Percentiles rank a stretch among this genome's conserved stretches.
Conservation (phyloP, 2,797 vertebrate species). For the Chiroxiphia lanceolata region DNA sequence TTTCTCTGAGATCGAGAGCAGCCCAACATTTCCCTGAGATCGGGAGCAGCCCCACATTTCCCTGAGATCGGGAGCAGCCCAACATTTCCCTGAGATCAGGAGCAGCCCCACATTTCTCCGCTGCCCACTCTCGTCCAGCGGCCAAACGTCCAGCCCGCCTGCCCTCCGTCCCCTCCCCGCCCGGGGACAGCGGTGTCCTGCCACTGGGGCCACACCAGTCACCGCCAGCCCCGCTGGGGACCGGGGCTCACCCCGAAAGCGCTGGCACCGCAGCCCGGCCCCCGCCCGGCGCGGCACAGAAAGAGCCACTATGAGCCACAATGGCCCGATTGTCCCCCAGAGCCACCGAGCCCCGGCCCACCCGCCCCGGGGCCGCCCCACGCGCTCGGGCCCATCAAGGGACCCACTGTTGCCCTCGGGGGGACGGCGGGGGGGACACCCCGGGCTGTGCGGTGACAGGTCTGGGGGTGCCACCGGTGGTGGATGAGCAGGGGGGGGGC, state of each 20-base stretch:
- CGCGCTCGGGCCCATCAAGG: constrained; percentile 33
- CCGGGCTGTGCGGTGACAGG: neutral
- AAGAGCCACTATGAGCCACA: constrained; percentile 37
- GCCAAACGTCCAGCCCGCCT: fast-evolving
- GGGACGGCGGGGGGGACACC: neutral
- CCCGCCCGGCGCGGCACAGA: neutral
- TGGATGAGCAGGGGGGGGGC: fast-evolving
- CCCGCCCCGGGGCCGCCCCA: constrained; percentile 56
- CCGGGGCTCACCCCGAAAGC: neutral
- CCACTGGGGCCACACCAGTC: neutral
- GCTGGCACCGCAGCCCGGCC: neutral
- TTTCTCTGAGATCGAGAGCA: too few species aligned
- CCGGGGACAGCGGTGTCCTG: neutral
- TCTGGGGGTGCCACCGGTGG: neutral
- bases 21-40: too few species aligned
- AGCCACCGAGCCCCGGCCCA: constrained; percentile 22
- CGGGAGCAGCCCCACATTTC: too few species aligned
- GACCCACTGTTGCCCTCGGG: neutral
- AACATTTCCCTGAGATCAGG: neutral
- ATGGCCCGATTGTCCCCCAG: neutral
- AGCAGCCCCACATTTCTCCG: neutral
- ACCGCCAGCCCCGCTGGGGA: neutral
- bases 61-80: too few species aligned
- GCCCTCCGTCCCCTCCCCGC: neutral
- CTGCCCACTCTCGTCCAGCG: neutral